Evolutionary conservation across 2,888 invertebrate species (phyloP).

Genomic region (Temnothorax unifasciatus): DNA sequence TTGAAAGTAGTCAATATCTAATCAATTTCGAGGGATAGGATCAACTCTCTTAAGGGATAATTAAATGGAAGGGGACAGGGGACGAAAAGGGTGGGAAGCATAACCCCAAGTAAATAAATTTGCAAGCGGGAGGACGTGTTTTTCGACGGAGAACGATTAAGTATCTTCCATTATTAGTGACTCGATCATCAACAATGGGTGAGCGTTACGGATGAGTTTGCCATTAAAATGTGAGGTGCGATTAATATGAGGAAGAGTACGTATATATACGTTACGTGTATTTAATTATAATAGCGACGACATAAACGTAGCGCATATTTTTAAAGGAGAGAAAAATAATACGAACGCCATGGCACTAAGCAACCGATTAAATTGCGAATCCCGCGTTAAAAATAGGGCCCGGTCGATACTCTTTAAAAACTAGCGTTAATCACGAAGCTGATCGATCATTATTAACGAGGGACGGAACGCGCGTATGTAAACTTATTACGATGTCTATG

Average conservation of each 20-base stretch:
- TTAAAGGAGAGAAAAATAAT: constrained; percentile 71
- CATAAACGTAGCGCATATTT: constrained; percentile 76
- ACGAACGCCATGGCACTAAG: constrained; percentile 74
- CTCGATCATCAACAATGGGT: constrained; percentile 63
- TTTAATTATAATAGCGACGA: constrained; percentile 70
- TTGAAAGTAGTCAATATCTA: constrained; percentile 83
- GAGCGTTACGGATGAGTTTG: constrained; percentile 54
- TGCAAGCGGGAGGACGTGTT: constrained; percentile 57
- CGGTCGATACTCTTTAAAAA: constrained; percentile 68
- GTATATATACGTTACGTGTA: constrained; percentile 68
- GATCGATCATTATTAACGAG: constrained; percentile 64
- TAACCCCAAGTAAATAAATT: constrained; percentile 60
- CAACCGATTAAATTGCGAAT: constrained; percentile 65
- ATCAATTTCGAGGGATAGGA: constrained; percentile 74
- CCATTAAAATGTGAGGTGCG: constrained; percentile 54
- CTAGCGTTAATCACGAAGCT: constrained; percentile 71
- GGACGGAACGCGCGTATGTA: constrained; percentile 65
- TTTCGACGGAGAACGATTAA: constrained; percentile 64
- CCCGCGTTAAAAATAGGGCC: constrained; percentile 72
- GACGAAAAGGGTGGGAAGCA: constrained; percentile 37
- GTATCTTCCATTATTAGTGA: constrained; percentile 72
- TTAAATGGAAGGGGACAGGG: constrained; percentile 2
- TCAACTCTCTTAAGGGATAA: constrained; percentile 42
- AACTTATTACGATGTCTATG: constrained; percentile 73
- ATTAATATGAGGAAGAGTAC: constrained; percentile 59